Evolutionary conservation across 2,113 vertebrate genomes (phyloP).

Genomic region (Machaerirhynchus nigripectus): DNA sequence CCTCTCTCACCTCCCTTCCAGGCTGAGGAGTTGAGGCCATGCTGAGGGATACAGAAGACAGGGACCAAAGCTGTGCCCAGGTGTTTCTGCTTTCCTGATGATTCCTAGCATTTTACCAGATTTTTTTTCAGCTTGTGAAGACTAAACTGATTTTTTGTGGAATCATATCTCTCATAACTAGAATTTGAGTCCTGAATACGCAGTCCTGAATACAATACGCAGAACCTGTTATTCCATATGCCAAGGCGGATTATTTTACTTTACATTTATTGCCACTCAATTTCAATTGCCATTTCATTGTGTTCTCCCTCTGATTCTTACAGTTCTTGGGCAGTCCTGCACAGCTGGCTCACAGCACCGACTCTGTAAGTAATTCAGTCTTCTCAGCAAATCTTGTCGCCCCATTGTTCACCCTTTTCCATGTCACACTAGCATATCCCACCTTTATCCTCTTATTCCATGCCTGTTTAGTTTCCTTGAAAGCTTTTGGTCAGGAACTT

Average conservation of each 20-base stretch:
- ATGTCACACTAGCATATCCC: neutral
- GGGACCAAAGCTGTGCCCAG: neutral
- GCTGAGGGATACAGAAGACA: neutral
- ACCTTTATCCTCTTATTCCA: conserved; percentile 27
- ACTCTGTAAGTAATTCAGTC: neutral
- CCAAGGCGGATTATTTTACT: neutral
- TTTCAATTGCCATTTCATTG: neutral
- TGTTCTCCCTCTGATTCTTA: neutral
- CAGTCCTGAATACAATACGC: neutral
- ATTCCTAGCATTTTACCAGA: neutral
- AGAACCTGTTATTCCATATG: neutral
- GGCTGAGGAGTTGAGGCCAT: neutral
- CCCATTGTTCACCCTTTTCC: neutral
- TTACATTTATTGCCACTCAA: neutral
- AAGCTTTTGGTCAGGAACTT: conserved; percentile 19
- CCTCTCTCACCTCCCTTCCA: neutral
- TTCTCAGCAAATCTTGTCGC: neutral
- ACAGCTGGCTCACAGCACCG: neutral
- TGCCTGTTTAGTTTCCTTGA: neutral
- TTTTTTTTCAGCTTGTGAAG: neutral
- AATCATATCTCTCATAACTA: neutral
- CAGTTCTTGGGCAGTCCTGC: neutral
- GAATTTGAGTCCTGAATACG: neutral
- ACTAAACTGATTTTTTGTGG: neutral
- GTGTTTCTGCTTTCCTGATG: neutral